Conservation (phyloP, 2,113 vertebrate genomes). For the Peromyscus californicus region DNA sequence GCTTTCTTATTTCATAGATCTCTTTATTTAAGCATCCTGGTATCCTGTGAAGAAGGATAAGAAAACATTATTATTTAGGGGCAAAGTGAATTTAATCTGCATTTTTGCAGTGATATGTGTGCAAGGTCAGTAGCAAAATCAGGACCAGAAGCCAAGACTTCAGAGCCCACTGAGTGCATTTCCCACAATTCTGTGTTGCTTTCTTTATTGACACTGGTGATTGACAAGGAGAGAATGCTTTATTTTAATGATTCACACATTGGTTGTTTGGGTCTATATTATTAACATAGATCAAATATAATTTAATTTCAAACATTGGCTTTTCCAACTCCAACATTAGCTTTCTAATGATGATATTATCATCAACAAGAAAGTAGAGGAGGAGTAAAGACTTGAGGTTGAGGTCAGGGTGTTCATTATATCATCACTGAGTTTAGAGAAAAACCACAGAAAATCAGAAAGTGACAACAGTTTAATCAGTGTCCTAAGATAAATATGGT, state of each 20-base stretch:
- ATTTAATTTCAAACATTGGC: slow-evolving; percentile 19
- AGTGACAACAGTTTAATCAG: slow-evolving; percentile 25
- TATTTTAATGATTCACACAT: slow-evolving; percentile 13
- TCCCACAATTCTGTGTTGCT: not conserved
- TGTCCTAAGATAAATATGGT: slow-evolving; percentile 34
- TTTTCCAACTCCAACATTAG: not conserved
- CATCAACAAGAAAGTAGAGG: slow-evolving; percentile 16
- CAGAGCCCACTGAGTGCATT: not conserved
- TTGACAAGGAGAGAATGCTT: not conserved
- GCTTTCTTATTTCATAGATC: slow-evolving; percentile 68
- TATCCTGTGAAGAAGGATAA: not conserved
- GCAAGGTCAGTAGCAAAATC: not conserved
- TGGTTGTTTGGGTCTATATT: slow-evolving; percentile 15
- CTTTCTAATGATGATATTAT: not conserved
- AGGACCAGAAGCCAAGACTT: slow-evolving; percentile 12
- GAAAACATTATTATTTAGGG: not conserved
- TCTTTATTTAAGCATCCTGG: slow-evolving; percentile 15
- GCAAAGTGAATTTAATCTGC: not conserved
- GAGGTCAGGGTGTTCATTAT: not conserved
- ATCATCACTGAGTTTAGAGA: not conserved
- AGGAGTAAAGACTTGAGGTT: not conserved
- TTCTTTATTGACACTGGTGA: not conserved
- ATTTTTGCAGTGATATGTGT: not conserved
- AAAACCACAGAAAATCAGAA: slow-evolving; percentile 44
- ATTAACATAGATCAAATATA: slow-evolving; percentile 46